Conservation (phyloP, 2,888 invertebrate species). For the Diachrysia chrysitis region DNA sequence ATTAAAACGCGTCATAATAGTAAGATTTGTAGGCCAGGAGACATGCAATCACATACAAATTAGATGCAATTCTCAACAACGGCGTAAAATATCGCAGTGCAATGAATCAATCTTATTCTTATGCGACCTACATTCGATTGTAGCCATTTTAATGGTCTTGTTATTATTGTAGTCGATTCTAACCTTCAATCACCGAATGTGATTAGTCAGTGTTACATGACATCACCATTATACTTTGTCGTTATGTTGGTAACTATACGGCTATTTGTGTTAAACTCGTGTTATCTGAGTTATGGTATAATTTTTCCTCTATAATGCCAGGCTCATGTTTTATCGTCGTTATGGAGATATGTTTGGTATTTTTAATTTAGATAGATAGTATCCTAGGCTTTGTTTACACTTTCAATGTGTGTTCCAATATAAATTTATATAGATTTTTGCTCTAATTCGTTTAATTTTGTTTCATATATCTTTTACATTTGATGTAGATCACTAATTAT, state of each 20-base stretch:
- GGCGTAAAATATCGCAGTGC: neutral
- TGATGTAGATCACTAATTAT: neutral
- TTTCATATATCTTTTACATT: neutral
- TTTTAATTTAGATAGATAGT: neutral
- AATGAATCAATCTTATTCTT: conserved; percentile 32
- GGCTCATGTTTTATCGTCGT: neutral
- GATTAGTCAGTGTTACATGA: conserved; percentile 65
- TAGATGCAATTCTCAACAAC: neutral
- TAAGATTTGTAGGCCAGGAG: neutral
- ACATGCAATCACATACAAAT: conserved; percentile 1
- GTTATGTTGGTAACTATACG: conserved; percentile 20
- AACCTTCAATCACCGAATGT: conserved; percentile 57
- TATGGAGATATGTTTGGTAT: neutral
- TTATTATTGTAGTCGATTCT: conserved; percentile 40
- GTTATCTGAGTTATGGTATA: conserved; percentile 14
- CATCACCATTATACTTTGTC: conserved; percentile 58
- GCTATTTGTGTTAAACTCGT: conserved; percentile 16
- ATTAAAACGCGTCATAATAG: neutral
- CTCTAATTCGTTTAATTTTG: no score
- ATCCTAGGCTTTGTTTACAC: neutral
- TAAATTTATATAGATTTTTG: no score
- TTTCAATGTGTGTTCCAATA: neutral
- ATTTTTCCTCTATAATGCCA: conserved; percentile 11
- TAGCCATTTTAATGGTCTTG: conserved; percentile 61
- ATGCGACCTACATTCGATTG: conserved; percentile 57